A percentile compares a stretch with the other conserved stretches of the same genome.
phyloP scores from a whole-genome alignment of 2,797 vertebrate genomes.

The Eurystomus glaucurus region DNA sequence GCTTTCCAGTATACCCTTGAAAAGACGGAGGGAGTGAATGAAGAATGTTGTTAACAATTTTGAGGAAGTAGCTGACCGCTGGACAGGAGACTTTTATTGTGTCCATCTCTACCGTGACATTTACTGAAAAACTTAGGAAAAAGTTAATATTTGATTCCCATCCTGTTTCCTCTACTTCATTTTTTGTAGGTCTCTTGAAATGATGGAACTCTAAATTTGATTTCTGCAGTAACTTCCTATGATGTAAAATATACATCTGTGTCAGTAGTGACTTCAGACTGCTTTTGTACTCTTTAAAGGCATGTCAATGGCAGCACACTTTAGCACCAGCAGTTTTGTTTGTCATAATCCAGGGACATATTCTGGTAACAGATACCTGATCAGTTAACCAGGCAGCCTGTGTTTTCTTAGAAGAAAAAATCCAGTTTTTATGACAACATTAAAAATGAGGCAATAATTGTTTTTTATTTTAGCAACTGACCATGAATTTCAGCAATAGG shows the following conservation, averaged over 20 bases:
- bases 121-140: background rate
- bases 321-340: background rate
- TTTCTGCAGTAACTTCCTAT: background rate
- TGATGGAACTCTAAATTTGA: background rate
- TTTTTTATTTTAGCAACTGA: background rate
- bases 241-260: background rate
- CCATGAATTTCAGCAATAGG: background rate
- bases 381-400: background rate
- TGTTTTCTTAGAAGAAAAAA: background rate
- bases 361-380: background rate
- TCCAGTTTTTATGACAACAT: background rate
- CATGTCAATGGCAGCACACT: fast-evolving
- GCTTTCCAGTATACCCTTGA: too few relatives aligned
- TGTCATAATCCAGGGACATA: background rate
- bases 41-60: too few relatives aligned
- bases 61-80: too few relatives aligned
- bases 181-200: background rate
- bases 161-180: background rate
- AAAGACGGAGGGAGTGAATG: too few relatives aligned
- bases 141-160: background rate
- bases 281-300: background rate
- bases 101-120: too few relatives aligned
- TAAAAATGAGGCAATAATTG: background rate
- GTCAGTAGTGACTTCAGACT: background rate
- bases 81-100: too few relatives aligned